Evolutionary conservation across 2,113 vertebrate genomes (phyloP), one percentile per base, ranked within the genome.

Genomic region (Ahaetulla prasina): DNA sequence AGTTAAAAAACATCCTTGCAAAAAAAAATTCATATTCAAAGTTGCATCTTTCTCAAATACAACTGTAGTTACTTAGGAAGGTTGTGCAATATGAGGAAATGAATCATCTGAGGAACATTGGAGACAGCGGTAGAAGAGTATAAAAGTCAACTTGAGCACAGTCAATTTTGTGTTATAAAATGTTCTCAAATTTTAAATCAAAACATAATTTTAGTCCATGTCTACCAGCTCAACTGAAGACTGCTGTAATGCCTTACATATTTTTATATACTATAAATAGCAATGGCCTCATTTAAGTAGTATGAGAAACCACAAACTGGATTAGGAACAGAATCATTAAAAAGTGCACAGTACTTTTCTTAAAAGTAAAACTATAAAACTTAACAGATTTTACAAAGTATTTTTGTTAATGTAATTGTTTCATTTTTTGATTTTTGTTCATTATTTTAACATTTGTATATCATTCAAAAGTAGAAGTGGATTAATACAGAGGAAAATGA

Each of bases 211-310:
- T 35, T 39, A 91, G 53, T 91, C 53, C 16, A 45, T 50, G 3
- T 94, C 12, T 85, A 93, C 88, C 92, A 95, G 16, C 91, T 93
- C 85, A 91, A 87, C 39, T 45, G 88, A 92, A 94, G 92, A 93
- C 85, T 92, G 93, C 85, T 96, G 90, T 89, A 94, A 93, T 94
- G 93, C 95, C 92, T 93, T 93, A 90, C 92, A 96, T 96, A 92
- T 95, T 95, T 96, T 92, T 87, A n/a, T 3, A 1, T 91, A 89
- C 94, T 96, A 96, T 96, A 96, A 96, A 95, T 94, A 96, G 94
- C 53, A 0, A 8, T 52, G 63, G 87, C 91, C 84, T 96, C 74
- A 50, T 91, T 96, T 95, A 4, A 93, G 60, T 14, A 94, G 93
- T 92, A 92, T 85, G 93, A 95, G 94, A 95, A 97, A 89, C 95